Evolutionary conservation across 2,113 vertebrate genomes (phyloP), one percentile per base, ranked within the genome.

Genomic region (Eurystomus gularis): DNA sequence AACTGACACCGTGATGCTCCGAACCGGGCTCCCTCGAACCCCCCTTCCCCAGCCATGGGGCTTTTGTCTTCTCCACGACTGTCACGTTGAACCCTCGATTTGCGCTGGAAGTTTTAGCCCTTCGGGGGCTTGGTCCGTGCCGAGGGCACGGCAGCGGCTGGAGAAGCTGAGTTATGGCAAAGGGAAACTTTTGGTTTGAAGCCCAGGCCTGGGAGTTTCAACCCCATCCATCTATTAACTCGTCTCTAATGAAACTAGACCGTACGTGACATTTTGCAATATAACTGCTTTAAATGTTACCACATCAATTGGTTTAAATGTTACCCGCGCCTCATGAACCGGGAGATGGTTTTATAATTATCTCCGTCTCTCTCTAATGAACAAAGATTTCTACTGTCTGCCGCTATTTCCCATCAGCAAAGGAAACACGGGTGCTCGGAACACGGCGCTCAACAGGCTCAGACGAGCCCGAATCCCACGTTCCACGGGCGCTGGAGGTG

Each of bases 241-340:
- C 83, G 71, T 66, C 78, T 65, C 96, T 96, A 96, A 97, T 97
- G 96, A 96, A 96, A 95, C 76, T 35, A 89, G 95, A 91, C 93
- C 55, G 68, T 40, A 72, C 69, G 94, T 97, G 95, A 96, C 89
- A 96, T 94, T 97, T 95, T 51, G 94, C 95, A 65, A 85, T 49
- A 80, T 61, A 93, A 65, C 72, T 24, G 94, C 97, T 96, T 94
- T 91, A 96, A 97, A 97, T 96, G 96, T 95, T 92, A 96, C 72
- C 88, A 70, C 96, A 93, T 92, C 96, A 95, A 95, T 97, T 93
- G 86, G 93, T 84, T 95, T 93, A 96, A 97, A 97, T 95, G 96
- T 95, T 93, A 96, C 86, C 95, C 88, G 44, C 78, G 69, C 93
- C 91, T 96, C 88, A 51, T 84, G 90, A 81, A 94, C 93, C 76